phyloP scores from a whole-genome alignment of 2,113 vertebrate genomes.

The Coracopsis vasa region DNA sequence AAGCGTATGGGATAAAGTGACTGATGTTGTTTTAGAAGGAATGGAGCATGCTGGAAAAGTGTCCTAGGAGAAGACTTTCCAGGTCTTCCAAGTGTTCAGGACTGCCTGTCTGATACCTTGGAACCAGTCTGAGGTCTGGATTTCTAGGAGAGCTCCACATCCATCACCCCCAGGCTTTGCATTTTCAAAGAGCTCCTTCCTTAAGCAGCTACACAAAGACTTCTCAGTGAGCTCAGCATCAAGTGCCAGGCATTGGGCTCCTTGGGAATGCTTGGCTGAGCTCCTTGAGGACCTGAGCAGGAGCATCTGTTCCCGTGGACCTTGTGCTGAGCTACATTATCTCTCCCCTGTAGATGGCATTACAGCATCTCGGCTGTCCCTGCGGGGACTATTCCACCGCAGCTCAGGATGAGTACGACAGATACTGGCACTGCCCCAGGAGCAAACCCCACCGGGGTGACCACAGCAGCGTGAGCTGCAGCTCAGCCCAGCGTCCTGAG shows the following conservation, averaged over 20 bases:
- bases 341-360: constrained; percentile 20
- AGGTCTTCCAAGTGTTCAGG: background rate
- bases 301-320: background rate
- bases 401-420: fast-evolving
- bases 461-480: background rate
- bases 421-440: background rate
- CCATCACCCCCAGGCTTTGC: background rate
- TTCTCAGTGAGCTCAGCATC: fast-evolving
- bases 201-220: background rate
- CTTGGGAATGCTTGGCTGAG: background rate
- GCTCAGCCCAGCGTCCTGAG: background rate
- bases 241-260: background rate
- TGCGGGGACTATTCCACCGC: background rate
- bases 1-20: fast-evolving
- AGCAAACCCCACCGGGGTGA: background rate
- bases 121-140: background rate
- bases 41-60: background rate
- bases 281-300: background rate
- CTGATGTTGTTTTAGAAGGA: background rate
- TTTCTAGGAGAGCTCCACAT: background rate
- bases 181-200: background rate
- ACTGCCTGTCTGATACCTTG: background rate
- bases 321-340: background rate
- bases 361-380: background rate
- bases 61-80: background rate